Conservation (phyloP, 2,888 invertebrate genomes). For the Pyrgus malvae region DNA sequence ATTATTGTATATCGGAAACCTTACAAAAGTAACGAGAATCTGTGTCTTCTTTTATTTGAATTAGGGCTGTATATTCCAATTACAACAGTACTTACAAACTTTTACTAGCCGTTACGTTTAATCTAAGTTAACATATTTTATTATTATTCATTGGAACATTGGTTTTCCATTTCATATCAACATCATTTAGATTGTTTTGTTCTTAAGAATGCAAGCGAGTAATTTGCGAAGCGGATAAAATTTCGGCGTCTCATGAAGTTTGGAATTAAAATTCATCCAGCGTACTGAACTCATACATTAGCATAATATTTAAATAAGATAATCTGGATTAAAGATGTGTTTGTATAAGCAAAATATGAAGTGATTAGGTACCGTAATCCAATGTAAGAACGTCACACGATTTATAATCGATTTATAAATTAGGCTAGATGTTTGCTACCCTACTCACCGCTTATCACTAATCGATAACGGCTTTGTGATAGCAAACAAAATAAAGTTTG, state of each 20-base stretch:
- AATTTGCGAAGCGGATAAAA: constrained; percentile 1
- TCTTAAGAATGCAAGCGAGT: too few relatives aligned
- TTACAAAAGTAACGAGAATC: constrained; percentile 3
- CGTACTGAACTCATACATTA: constrained; percentile 39
- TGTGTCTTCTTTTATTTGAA: too few relatives aligned
- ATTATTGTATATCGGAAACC: constrained; percentile 3
- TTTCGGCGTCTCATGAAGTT: constrained; percentile 34
- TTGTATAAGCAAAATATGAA: constrained; percentile 29
- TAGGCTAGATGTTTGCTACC: too few relatives aligned
- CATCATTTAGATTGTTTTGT: too few relatives aligned
- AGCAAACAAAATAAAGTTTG: too few relatives aligned
- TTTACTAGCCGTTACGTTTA: too few relatives aligned
- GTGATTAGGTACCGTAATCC: constrained; percentile 42
- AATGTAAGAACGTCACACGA: neutral
- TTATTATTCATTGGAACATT: too few relatives aligned
- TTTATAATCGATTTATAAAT: too few relatives aligned
- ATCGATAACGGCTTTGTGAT: neutral
- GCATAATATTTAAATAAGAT: constrained; percentile 28
- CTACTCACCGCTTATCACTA: neutral
- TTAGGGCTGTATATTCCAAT: too few relatives aligned
- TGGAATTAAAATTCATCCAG: constrained; percentile 41
- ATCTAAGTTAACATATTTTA: too few relatives aligned
- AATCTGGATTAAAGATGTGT: constrained; percentile 29
- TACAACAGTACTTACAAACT: too few relatives aligned
- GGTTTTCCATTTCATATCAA: too few relatives aligned